These are phyloP conservation scores for Lethenteron reissneri DNA, from an alignment of 2,113 vertebrate species.

Conservation along the genomic window DNA sequence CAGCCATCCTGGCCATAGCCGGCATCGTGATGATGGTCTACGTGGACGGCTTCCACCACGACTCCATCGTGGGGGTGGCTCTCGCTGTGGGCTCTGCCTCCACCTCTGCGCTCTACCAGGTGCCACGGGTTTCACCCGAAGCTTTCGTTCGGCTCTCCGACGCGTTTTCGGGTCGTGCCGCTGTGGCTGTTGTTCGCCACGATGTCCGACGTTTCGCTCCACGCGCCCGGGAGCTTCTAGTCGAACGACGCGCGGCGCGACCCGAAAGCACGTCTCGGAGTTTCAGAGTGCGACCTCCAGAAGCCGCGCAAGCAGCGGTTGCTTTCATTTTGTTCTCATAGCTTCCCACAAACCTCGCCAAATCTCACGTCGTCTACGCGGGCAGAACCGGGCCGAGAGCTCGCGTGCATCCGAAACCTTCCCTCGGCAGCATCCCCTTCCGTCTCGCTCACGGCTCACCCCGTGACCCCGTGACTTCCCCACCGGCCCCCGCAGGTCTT, in stretches of 20 bases:
- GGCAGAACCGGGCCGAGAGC: no score
- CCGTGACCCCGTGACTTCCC: no score
- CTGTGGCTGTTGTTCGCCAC: background rate
- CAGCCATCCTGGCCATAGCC: constrained; percentile 94
- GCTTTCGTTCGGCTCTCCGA: background rate
- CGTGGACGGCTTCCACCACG: constrained; percentile 81
- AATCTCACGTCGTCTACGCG: no score
- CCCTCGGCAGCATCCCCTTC: no score
- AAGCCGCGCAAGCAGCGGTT: background rate
- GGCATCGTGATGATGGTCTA: constrained; percentile 99
- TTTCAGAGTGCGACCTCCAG: background rate
- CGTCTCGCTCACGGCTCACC: no score
- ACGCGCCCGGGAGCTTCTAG: background rate
- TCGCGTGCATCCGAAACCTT: no score
- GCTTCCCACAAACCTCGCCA: no score
- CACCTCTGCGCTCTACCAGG: constrained; percentile 85
- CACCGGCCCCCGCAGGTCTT: constrained; percentile 37
- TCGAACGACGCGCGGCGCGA: background rate
- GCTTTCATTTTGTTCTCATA: no score
- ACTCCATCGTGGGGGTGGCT: constrained; percentile 82
- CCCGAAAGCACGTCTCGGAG: background rate
- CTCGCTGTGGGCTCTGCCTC: constrained; percentile 88
- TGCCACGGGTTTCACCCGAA: constrained; percentile 14
- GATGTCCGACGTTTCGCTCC: background rate
- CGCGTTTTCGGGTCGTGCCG: background rate